A percentile compares a stretch with the other conserved stretches of the same genome.
Conservation (phyloP, 1,140 invertebrate species). For the Homalodisca vitripennis region DNA sequence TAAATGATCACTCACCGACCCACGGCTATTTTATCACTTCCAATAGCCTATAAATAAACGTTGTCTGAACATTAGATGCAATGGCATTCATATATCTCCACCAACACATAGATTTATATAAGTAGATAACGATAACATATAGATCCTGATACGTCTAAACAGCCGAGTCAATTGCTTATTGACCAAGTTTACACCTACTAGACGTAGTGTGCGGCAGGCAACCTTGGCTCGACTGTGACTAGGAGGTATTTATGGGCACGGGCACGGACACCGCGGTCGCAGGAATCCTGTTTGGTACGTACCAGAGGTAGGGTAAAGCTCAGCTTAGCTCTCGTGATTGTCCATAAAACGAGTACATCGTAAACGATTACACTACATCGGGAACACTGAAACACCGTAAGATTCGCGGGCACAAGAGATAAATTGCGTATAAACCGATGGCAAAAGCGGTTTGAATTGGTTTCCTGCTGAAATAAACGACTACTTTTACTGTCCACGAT, state of each 20-base stretch:
- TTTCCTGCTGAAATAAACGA: too few species aligned
- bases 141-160: slow-evolving; percentile 15
- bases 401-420: too few species aligned
- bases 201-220: not conserved
- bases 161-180: slow-evolving; percentile 20
- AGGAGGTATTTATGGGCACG: not conserved
- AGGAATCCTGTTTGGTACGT: too few species aligned
- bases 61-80: slow-evolving; percentile 15
- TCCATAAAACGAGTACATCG: too few species aligned
- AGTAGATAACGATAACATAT: slow-evolving; percentile 26
- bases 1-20: slow-evolving; percentile 24
- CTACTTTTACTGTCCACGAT: too few species aligned
- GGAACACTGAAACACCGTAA: too few species aligned
- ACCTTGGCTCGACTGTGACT: not conserved
- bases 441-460: too few species aligned
- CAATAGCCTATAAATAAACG: slow-evolving; percentile 25
- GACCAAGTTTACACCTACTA: slow-evolving; percentile 19
- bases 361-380: too few species aligned
- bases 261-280: not conserved
- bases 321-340: too few species aligned
- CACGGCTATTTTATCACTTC: slow-evolving; percentile 23
- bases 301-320: too few species aligned
- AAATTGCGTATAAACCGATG: too few species aligned
- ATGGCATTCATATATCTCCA: slow-evolving; percentile 9
- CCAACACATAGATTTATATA: slow-evolving; percentile 25